Base-by-base conservation (phyloP, 2,113 vertebrate genomes). In the Macquaria australasica region DNA sequence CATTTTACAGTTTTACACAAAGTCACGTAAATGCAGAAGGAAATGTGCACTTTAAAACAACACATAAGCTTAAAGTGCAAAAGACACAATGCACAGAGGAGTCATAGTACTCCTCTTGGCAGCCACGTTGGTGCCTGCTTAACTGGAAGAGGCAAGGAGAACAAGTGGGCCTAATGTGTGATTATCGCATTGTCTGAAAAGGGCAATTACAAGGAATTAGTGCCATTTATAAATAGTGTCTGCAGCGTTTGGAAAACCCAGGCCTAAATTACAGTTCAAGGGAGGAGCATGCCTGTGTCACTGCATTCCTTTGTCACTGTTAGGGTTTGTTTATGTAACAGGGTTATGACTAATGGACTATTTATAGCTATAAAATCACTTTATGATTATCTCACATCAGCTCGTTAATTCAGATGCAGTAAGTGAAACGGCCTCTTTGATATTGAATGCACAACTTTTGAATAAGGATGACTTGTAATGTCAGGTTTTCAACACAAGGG, bases 251-350 rank as follows among this genome's bases (percentile, higher is more conserved):
- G 78, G 60, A 78, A 80, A 74, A 64, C 25, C 16, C 25, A 78
- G 55, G 51, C 43, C 50, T 59, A 3, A 73, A 58, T 77, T 15
- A 72, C 34, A 5, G 50, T 31, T 55, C 10, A 59, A 84, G 66
- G 89, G 91, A 91, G 88, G 79, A 87, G 79, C 50, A 18, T 5
- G 28, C 91, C 77, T 82, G 85, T 88, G 87, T 73, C 64, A 43
- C 69, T 45, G 73, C 93, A 92, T 93, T 92, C 92, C 85, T 89
- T 34, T 81, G 55, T 50, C 59, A 28, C 69, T 59, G 28, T 69
- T 75, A 3, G 37, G 10, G 37, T 72, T 70, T 51, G 64, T 78
- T 41, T 25, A 59, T 58, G 6, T 31, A 28, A 28, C 53, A 34
- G 10, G 3, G 1, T 67, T 12, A 16, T 7, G 1, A 8, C 64